Evolutionary conservation across 2,888 invertebrate genomes (phyloP), one percentile per base, ranked within the genome.

Genomic region (Parthenolecanium corni): DNA sequence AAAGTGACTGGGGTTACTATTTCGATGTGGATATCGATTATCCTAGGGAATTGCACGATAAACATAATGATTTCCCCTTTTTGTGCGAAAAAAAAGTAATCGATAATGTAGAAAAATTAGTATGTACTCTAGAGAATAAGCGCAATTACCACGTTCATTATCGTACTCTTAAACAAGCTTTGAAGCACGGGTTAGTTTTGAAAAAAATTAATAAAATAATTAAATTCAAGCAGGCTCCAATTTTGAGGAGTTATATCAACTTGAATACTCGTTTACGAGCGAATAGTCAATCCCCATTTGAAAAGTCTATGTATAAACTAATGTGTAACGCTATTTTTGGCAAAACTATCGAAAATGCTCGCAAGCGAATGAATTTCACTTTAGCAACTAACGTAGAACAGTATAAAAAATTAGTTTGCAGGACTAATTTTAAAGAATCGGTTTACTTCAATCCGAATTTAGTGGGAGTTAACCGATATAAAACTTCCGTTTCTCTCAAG

Each of bases 131-230:
- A 21, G 24, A 49, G n/a, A 47, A 61, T 36, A 61, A 61, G 12
- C 1, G 18, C 11, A 23, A 49, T 16, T 61, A 61, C 31, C 25
- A 25, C 16, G 36, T 61, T 18, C 38, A 51, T 38, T 25, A 20
- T 21, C 16, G 20, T 9, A 47, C 31, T 1, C 16, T 61, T 16
- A 23, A 18, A 14, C 18, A 25, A 36, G 25, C 20, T 36, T 12
- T 61, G 12, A 12, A 61, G 3, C n/a, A 36, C 11, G 61, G 61
- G 6, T 18, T 61, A 16, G 20, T 31, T 20, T 6, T 61, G 1
- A n/a, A n/a, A 31, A 61, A 61, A 49, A 61, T 61, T 47, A 49
- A 61, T 36, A 3, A 18, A 4, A 31, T 47, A 0, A 49, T 61
- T 2, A 36, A n/a, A 2, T 61, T 61, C 21, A 11, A 24, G 1